A percentile compares a stretch with the other conserved stretches of the same genome.
phyloP scores from a whole-genome alignment of 2,113 vertebrate genomes.

The Oxygymnocypris stewartii region DNA sequence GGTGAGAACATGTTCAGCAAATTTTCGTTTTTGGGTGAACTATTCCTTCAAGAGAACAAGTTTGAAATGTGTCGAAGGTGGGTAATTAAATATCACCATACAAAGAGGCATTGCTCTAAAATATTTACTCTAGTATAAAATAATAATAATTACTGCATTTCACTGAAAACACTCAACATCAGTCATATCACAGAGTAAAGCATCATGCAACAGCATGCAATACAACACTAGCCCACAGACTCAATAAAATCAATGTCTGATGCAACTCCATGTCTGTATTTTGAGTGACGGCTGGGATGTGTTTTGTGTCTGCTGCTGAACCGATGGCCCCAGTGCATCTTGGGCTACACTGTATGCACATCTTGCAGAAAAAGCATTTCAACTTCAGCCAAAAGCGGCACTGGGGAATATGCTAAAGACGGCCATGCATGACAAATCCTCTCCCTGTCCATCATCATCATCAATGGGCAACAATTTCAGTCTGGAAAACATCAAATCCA shows the following conservation, averaged over 20 bases:
- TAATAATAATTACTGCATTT: slow-evolving; percentile 65
- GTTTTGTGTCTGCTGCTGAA: slow-evolving; percentile 18
- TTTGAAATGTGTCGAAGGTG: neutral
- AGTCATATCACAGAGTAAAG: slow-evolving; percentile 2
- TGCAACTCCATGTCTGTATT: slow-evolving; percentile 13
- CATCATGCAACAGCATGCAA: slow-evolving; percentile 27
- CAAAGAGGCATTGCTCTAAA: neutral
- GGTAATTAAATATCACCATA: neutral
- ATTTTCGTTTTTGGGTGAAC: neutral
- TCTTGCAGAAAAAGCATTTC: slow-evolving; percentile 63
- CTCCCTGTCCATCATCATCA: slow-evolving; percentile 67
- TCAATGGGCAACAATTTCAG: slow-evolving; percentile 68
- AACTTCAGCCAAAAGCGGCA: slow-evolving; percentile 66
- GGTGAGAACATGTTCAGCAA: neutral
- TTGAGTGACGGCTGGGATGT: neutral
- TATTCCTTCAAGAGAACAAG: slow-evolving; percentile 28
- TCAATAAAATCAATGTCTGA: slow-evolving; percentile 4
- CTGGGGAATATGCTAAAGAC: slow-evolving; percentile 66
- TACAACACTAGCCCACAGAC: slow-evolving; percentile 12
- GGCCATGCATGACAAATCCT: slow-evolving; percentile 70
- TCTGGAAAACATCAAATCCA: slow-evolving; percentile 23
- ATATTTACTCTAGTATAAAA: slow-evolving; percentile 1
- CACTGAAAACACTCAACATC: slow-evolving; percentile 57
- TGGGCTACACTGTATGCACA: slow-evolving; percentile 48
- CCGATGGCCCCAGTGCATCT: slow-evolving; percentile 1